Evolutionary conservation across 2,888 invertebrate species (phyloP), one percentile per base, ranked within the genome.

Genomic region (Mimachlamys varia): DNA sequence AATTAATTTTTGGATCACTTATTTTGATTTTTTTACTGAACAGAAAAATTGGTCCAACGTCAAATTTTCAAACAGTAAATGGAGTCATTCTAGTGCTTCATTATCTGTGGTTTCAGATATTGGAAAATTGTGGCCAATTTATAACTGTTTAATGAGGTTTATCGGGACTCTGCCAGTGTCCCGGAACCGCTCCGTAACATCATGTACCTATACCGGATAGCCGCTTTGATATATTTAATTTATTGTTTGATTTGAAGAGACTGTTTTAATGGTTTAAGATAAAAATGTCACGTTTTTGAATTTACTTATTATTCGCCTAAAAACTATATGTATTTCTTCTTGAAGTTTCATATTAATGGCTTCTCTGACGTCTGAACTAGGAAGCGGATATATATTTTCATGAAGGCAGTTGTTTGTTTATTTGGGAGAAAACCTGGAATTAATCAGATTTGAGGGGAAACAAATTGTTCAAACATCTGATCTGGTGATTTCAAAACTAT

Each of bases 51-150:
- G 76, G 76, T 76, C 76, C 76, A 27, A 76, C 12, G 27, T 76
- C 76, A 76, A 76, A 76, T 13, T 12, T 33, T 33, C 76, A 4
- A 33, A 76, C 33, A 76, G 76, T 27, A 33, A 76, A 76, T 15
- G 33, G 15, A 27, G 76, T 27, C 76, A 27, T 27, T n/a, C 33
- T 12, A 15, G 76, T 76, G 13, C 76, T 15, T 33, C 22, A 1
- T 22, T 76, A 76, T 76, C 76, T 0, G 33, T 33, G 33, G 76
- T 33, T 76, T 33, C 10, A 76, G 76, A 76, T 76, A 76, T 76
- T 76, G 76, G 76, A 76, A 76, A 76, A 76, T 76, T 76, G 33
- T 76, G 27, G 76, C 76, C 76, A 76, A 76, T 76, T 76, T 76
- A 76, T 76, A 76, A 76, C 76, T 76, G 27, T 76, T 22, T 76